Evolutionary conservation across 2,888 invertebrate genomes (phyloP).

Genomic region (Hirtodrosophila alboralis): DNA sequence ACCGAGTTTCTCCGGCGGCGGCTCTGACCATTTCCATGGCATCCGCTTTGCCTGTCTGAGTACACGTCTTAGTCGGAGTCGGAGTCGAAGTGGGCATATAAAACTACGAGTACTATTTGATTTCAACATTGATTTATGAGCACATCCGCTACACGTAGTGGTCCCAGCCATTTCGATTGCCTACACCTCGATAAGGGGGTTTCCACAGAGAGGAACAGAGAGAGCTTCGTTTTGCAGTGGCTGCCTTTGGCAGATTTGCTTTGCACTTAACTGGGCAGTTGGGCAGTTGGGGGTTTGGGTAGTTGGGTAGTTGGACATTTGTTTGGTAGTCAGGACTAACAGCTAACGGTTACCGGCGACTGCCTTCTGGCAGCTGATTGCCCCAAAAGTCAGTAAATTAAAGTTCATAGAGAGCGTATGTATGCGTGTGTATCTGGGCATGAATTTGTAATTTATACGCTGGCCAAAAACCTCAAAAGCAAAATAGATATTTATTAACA

Average conservation of each 20-base stretch:
- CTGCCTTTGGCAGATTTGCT: constrained; percentile 75
- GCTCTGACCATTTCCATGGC: constrained; percentile 70
- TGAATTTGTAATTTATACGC: constrained; percentile 74
- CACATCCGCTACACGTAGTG: constrained; percentile 74
- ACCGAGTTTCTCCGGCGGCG: constrained; percentile 29
- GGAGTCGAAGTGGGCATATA: constrained; percentile 36
- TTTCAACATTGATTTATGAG: constrained; percentile 79
- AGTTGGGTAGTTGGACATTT: too few species aligned
- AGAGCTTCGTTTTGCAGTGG: constrained; percentile 12
- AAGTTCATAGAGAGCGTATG: constrained; percentile 46
- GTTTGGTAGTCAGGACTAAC: constrained; percentile 16
- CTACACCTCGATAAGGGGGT: constrained; percentile 32
- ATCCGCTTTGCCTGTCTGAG: constrained; percentile 51
- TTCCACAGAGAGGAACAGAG: background rate
- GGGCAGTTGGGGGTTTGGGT: too few species aligned
- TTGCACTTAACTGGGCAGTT: constrained; percentile 58
- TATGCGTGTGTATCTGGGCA: constrained; percentile 44
- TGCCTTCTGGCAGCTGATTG: constrained; percentile 72
- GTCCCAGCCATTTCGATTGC: constrained; percentile 49
- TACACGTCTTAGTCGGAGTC: constrained; percentile 5
- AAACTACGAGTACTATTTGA: constrained; percentile 75
- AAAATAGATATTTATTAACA: constrained; percentile 78
- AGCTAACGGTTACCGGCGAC: constrained; percentile 1
- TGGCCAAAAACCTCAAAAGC: constrained; percentile 76
- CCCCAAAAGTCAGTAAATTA: constrained; percentile 76